Evolutionary conservation across 64 coral and sea anemone species (phyloP).

Genomic region (Porites lutea): DNA sequence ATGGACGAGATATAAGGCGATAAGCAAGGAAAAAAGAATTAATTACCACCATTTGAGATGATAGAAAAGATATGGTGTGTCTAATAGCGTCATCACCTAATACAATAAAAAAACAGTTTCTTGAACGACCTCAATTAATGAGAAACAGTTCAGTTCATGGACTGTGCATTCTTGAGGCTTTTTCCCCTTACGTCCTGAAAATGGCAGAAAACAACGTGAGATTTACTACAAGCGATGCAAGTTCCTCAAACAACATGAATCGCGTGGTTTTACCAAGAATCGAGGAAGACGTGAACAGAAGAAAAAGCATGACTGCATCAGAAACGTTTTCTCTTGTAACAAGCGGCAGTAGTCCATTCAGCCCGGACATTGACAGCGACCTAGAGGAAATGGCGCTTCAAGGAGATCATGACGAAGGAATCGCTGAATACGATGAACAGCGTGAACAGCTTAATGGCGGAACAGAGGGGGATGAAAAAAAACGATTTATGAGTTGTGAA

Average conservation of each 20-base stretch:
- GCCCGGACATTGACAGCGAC: conserved; percentile 54
- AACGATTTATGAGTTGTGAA: conserved; percentile 44
- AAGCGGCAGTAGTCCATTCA: conserved; percentile 47
- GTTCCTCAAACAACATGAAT: neutral
- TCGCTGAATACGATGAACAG: neutral
- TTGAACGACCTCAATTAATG: too few relatives aligned
- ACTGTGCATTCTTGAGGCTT: neutral
- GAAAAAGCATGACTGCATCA: conserved; percentile 22
- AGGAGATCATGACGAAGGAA: conserved; percentile 53
- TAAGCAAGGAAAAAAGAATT: neutral
- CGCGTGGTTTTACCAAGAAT: conserved; percentile 26
- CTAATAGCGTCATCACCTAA: neutral
- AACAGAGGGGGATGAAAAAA: neutral
- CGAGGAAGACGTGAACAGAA: neutral
- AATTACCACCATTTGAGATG: neutral
- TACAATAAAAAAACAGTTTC: neutral
- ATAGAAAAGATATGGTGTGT: neutral
- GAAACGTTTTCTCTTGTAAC: conserved; percentile 62
- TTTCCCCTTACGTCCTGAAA: neutral
- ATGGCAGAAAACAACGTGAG: neutral
- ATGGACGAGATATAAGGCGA: neutral
- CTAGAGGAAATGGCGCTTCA: conserved; percentile 31
- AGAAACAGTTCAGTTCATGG: neutral
- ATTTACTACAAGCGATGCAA: neutral
- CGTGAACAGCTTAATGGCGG: neutral